phyloP scores from a whole-genome alignment of 2,113 vertebrate genomes.

The Ophiodon elongatus region DNA sequence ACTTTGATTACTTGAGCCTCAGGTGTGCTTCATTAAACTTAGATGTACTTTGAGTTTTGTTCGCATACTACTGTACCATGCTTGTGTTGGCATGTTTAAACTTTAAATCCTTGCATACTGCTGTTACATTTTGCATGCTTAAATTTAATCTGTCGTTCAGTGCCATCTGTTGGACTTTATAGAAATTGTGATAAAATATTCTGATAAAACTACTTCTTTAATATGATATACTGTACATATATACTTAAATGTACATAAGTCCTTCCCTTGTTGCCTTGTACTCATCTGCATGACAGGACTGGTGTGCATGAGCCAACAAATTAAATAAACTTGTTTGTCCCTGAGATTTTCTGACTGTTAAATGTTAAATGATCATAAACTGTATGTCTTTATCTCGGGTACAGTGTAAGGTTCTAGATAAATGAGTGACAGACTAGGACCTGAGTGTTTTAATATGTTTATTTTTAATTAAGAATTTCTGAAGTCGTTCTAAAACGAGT shows the following conservation, averaged over 20 bases:
- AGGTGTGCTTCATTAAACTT: not conserved
- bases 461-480: not conserved
- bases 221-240: not conserved
- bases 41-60: not conserved
- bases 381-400: not conserved
- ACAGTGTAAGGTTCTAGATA: not conserved
- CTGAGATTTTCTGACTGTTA: not conserved
- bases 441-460: not conserved
- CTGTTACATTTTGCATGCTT: not conserved
- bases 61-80: not conserved
- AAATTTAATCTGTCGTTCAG: not conserved
- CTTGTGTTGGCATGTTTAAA: not conserved
- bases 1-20: conserved; percentile 52
- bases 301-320: not conserved
- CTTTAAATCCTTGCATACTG: not conserved
- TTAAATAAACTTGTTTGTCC: not conserved
- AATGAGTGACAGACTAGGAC: not conserved
- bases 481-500: not conserved
- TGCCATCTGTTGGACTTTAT: not conserved
- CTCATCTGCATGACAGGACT: not conserved
- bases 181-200: not conserved
- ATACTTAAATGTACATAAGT: no score
- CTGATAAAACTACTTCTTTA: not conserved
- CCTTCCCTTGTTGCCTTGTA: no score
- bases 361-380: not conserved